Percentiles rank a stretch among this genome's conserved stretches.
Evolutionary conservation across 92 coral and sea anemone species (phyloP).

Genomic region (Palythoa caribaeorum): DNA sequence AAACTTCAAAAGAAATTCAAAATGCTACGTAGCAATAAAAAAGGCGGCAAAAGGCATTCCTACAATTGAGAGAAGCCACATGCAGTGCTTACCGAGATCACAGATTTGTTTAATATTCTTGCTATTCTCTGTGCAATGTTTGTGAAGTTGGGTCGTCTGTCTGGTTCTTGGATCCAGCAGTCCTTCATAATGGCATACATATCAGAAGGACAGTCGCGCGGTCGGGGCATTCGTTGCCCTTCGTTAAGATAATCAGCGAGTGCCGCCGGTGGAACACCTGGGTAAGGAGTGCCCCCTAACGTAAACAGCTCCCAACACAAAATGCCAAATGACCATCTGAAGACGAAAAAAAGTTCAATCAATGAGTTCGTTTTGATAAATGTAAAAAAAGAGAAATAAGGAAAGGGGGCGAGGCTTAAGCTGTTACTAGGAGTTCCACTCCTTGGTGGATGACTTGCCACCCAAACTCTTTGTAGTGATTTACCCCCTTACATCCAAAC

Average conservation of each 20-base stretch:
- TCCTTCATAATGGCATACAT: constrained; percentile 66
- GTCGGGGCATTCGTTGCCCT: constrained; percentile 63
- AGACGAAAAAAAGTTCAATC: neutral
- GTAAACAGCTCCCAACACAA: constrained; percentile 64
- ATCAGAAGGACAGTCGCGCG: constrained; percentile 60
- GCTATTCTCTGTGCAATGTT: constrained; percentile 55
- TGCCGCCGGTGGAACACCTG: constrained; percentile 55
- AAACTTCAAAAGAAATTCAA: too few relatives aligned
- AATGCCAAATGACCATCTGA: constrained; percentile 68
- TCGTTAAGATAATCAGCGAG: constrained; percentile 53
- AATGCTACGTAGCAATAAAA: too few relatives aligned
- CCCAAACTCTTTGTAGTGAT: too few relatives aligned
- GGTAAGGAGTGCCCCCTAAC: constrained; percentile 65
- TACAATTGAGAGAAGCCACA: neutral
- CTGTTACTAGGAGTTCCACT: neutral
- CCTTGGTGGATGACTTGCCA: neutral
- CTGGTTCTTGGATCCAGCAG: constrained; percentile 59
- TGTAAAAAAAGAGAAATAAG: neutral
- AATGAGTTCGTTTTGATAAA: neutral
- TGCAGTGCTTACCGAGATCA: constrained; percentile 37
- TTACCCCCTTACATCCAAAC: too few relatives aligned
- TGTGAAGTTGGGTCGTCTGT: constrained; percentile 49
- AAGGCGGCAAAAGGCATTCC: too few relatives aligned
- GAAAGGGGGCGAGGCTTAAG: neutral
- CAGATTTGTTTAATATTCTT: constrained; percentile 49